Conservation (phyloP, 2,888 invertebrate genomes). For the Melanargia galathea region DNA sequence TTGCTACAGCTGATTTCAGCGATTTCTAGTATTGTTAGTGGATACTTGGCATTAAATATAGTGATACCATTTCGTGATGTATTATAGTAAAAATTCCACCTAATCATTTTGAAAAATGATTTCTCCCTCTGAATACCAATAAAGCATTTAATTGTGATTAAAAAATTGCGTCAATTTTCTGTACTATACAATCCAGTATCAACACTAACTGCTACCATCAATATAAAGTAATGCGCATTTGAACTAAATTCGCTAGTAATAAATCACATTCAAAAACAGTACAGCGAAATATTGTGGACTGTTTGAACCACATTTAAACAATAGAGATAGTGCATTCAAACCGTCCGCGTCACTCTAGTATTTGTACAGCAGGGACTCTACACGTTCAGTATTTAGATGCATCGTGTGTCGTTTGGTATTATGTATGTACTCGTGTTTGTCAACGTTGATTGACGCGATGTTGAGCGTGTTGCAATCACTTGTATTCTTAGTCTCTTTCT, state of each 20-base stretch:
- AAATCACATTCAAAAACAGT: conserved; percentile 6
- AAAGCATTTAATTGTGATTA: too few species aligned
- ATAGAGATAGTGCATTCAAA: conserved; percentile 3
- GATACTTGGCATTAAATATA: too few species aligned
- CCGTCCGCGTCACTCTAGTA: background rate
- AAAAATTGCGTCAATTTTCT: too few species aligned
- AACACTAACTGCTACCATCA: background rate
- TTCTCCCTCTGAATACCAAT: too few species aligned
- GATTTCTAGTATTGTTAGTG: too few species aligned
- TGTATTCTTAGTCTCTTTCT: background rate
- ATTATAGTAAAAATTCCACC: too few species aligned
- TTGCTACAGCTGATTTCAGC: too few species aligned
- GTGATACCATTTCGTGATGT: too few species aligned
- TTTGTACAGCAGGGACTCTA: background rate
- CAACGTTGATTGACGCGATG: conserved; percentile 13
- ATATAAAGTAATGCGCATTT: background rate
- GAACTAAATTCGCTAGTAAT: background rate
- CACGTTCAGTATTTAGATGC: background rate
- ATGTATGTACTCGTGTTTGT: background rate
- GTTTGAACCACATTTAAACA: conserved; percentile 3
- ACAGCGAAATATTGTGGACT: background rate
- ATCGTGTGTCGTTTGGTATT: background rate
- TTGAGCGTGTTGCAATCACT: background rate
- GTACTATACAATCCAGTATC: too few species aligned
- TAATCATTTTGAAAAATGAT: too few species aligned